Evolutionary conservation across 2,113 vertebrate genomes (phyloP).

Genomic region (Halichoeres trimaculatus): DNA sequence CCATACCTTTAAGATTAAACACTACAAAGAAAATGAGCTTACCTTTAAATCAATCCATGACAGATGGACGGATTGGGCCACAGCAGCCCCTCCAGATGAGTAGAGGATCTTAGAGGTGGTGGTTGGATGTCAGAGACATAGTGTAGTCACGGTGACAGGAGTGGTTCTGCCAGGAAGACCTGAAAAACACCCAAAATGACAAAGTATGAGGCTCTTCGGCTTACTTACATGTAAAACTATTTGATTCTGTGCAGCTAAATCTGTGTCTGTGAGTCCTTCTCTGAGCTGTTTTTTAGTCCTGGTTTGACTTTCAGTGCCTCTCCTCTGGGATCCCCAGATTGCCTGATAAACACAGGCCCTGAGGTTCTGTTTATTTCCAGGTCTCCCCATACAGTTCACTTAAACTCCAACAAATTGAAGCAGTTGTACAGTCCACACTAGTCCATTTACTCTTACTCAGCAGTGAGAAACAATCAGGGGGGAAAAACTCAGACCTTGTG

Average conservation of each 20-base stretch:
- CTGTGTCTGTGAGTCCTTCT: background rate
- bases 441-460: constrained; percentile 4
- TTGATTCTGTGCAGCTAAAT: background rate
- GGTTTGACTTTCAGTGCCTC: background rate
- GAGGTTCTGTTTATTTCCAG: constrained; percentile 31
- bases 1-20: no score
- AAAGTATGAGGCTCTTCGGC: no score
- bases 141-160: no score
- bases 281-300: background rate
- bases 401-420: constrained; percentile 46
- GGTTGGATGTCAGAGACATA: no score
- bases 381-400: constrained; percentile 14
- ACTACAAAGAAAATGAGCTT: background rate
- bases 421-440: background rate
- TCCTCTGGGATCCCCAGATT: background rate
- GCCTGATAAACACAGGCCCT: constrained; percentile 11
- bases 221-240: no score
- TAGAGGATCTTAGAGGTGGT: background rate
- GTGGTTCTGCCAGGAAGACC: background rate
- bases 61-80: background rate
- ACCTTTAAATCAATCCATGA: background rate
- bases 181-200: background rate
- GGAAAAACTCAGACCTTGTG: background rate
- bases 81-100: background rate
- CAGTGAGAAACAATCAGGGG: constrained; percentile 17